Evolutionary conservation across 2,888 invertebrate species (phyloP).

Genomic region (Branchipolynoe longqiensis): DNA sequence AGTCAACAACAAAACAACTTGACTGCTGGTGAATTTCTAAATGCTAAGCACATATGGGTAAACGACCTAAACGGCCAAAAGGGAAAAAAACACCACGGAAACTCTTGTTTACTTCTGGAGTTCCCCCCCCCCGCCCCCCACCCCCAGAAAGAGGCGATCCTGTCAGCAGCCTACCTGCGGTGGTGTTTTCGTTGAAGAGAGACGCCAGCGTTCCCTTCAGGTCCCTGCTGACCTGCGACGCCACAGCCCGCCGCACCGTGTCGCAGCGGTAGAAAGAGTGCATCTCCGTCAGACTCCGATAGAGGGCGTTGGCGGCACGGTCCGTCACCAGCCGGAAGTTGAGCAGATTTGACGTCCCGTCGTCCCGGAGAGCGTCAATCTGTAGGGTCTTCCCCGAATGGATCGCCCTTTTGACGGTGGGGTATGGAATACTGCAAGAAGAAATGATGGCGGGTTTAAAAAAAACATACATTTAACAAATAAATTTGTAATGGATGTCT

Average conservation of each 20-base stretch:
- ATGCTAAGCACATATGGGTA: too few relatives aligned
- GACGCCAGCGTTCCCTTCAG: constrained; percentile 94
- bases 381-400: constrained; percentile 76
- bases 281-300: constrained; percentile 90
- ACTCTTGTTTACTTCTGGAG: too few relatives aligned
- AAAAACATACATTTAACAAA: too few relatives aligned
- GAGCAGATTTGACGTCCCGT: constrained; percentile 84
- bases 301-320: constrained; percentile 88
- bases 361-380: constrained; percentile 75
- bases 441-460: too few relatives aligned
- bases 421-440: constrained; percentile 77
- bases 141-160: too few relatives aligned
- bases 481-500: too few relatives aligned
- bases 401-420: constrained; percentile 78
- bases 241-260: constrained; percentile 92
- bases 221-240: constrained; percentile 93
- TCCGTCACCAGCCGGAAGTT: constrained; percentile 91
- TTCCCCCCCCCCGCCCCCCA: too few relatives aligned
- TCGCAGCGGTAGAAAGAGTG: constrained; percentile 96
- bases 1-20: too few relatives aligned
- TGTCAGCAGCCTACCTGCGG: constrained; percentile 73
- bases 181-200: constrained; percentile 89
- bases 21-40: too few relatives aligned
- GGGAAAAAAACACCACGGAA: too few relatives aligned
- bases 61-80: too few relatives aligned